Percentiles rank a stretch among this genome's conserved stretches.
Evolutionary conservation across 2,888 invertebrate species (phyloP).

Genomic region (Pegoplata infirma): DNA sequence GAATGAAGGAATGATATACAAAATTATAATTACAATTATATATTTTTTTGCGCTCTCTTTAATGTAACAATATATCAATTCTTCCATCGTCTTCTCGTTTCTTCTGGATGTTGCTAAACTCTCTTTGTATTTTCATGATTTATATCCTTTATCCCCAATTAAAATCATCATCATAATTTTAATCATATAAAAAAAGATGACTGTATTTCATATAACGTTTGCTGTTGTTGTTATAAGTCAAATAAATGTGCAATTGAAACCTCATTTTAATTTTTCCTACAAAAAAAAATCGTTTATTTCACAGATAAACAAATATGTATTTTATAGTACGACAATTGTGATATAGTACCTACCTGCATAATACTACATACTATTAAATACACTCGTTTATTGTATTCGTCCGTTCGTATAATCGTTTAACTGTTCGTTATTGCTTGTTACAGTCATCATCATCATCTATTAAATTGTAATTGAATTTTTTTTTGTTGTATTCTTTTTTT

Average conservation of each 20-base stretch:
- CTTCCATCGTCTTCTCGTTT: constrained; percentile 15
- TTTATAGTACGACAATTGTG: constrained; percentile 6
- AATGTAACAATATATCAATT: constrained; percentile 32
- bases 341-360: not conserved
- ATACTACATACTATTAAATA: constrained; percentile 13
- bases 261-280: constrained; percentile 49
- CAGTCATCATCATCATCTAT: constrained; percentile 55
- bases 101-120: constrained; percentile 10
- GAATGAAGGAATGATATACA: constrained; percentile 67
- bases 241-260: constrained; percentile 39
- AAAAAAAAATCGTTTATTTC: too few relatives aligned
- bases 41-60: constrained; percentile 63
- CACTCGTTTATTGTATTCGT: constrained; percentile 1
- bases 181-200: constrained; percentile 6
- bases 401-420: constrained; percentile 40
- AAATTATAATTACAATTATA: constrained; percentile 77
- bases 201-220: constrained; percentile 6
- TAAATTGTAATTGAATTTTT: constrained; percentile 58
- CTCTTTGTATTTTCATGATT: constrained; percentile 28
- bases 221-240: constrained; percentile 21
- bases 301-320: constrained; percentile 49
- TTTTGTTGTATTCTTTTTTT: constrained; percentile 27
- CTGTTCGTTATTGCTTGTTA: constrained; percentile 51
- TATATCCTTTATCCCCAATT: constrained; percentile 19
- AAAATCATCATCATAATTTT: constrained; percentile 13